Conservation (phyloP, 2,797 vertebrate genomes). For the Pelochelys cantorii region DNA sequence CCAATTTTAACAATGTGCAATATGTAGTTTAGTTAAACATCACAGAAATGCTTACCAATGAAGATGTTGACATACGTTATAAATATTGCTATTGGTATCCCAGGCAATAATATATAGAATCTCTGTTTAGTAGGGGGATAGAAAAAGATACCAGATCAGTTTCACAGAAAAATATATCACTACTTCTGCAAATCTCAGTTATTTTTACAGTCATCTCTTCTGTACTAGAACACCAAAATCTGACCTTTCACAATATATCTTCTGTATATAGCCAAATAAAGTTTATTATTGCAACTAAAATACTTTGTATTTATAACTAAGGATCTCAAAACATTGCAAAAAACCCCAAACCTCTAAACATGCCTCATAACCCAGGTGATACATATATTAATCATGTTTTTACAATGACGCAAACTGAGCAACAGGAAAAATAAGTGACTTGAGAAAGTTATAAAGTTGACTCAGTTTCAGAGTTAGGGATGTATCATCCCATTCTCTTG, state of each 20-base stretch:
- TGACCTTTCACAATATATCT: background rate
- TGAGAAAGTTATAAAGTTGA: background rate
- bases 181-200: background rate
- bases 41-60: constrained; percentile 85
- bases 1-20: background rate
- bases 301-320: background rate
- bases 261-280: background rate
- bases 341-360: background rate
- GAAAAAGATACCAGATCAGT: background rate
- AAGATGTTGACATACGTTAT: constrained; percentile 90
- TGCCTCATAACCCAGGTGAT: background rate
- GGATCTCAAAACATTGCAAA: background rate
- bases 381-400: background rate
- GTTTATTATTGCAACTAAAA: background rate
- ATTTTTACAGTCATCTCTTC: background rate
- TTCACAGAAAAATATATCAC: background rate
- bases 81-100: constrained; percentile 85
- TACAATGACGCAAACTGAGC: background rate
- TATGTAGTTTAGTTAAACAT: background rate
- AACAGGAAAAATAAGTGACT: background rate
- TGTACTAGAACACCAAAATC: background rate
- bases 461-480: background rate
- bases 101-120: constrained; percentile 90
- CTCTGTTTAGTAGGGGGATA: constrained; percentile 76
- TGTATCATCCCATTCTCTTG: background rate